These are phyloP conservation scores for Oscarella lobularis DNA, from an alignment of 37 sponge, comb jelly and placozoan genomes.

Conservation along the genomic window DNA sequence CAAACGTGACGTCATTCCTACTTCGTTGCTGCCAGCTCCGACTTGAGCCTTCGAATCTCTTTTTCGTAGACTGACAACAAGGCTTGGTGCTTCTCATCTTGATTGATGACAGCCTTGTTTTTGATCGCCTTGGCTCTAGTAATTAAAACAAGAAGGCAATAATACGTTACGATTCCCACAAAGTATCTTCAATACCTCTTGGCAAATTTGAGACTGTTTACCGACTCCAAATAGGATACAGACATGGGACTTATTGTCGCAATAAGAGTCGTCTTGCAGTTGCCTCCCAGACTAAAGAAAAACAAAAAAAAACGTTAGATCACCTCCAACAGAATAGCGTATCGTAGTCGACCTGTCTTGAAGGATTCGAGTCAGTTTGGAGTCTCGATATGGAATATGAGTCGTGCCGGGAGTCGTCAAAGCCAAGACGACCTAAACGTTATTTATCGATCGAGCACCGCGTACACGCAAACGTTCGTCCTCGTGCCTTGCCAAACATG, in stretches of 20 bases:
- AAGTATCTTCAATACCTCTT: constrained; percentile 33
- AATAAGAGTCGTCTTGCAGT: constrained; percentile 82
- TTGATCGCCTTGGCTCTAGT: constrained; percentile 71
- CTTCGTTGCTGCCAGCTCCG: neutral
- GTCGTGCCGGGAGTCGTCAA: constrained; percentile 53
- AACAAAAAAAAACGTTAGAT: neutral
- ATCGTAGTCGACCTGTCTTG: constrained; percentile 35
- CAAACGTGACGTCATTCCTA: neutral
- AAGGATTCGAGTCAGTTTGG: constrained; percentile 84
- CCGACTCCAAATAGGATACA: constrained; percentile 44
- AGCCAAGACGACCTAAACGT: constrained; percentile 67
- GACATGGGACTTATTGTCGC: constrained; percentile 59
- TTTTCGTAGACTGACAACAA: constrained; percentile 65
- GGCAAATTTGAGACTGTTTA: constrained; percentile 72
- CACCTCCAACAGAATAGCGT: neutral
- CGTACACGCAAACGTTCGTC: constrained; percentile 2
- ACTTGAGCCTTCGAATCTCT: constrained; percentile 53
- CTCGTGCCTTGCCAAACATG: constrained; percentile 79
- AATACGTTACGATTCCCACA: neutral
- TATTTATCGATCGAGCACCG: no score
- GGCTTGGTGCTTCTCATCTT: constrained; percentile 72
- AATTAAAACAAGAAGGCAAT: neutral
- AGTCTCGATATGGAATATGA: constrained; percentile 88
- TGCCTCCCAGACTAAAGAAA: constrained; percentile 61
- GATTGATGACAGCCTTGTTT: constrained; percentile 66